Evolutionary conservation across 23 tunicate genomes (phyloP), one percentile per base, ranked within the genome.

Genomic region (Phallusia fumigata): DNA sequence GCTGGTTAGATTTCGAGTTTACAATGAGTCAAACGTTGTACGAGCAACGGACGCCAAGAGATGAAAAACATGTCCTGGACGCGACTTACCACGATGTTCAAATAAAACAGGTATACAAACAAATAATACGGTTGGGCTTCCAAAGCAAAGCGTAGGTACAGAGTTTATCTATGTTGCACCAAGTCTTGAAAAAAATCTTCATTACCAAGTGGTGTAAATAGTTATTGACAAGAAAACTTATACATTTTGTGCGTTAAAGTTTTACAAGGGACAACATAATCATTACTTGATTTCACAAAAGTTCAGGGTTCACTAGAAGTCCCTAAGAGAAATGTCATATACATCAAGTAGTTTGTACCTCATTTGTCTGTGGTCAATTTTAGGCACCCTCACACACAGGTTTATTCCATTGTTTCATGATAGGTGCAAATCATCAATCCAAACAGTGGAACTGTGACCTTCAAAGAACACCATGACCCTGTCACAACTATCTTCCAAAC

Each of bases 1-100:
- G n/a, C n/a, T n/a, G n/a, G n/a, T n/a, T n/a, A n/a, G n/a, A n/a
- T n/a, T n/a, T n/a, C n/a, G n/a, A n/a, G 10, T 10, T 40, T 3
- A 40, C 3, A 21, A 58, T 58, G 69, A 58, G 69, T 58, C 15
- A 24, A 21, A 58, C 69, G 11, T 58, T 58, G 69, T 58, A 6
- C 69, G 69, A 58, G 15, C 69, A 24, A 21, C 64, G 33, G 26
- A 30, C 76, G 49, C 80, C 76, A 21, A 75, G 76, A 45, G 76
- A 79, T 79, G 76, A 75, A 75, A 69, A 83, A 35, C 65, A 51
- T 12, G 73, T 83, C 73, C 75, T 83, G 19, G 76, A 79, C 75
- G 80, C 86, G 24, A 75, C 86, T 16, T 83, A 74, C 78, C 86
- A 83, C 79, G 86, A 83, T 47, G 86, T 83, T 15, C 86, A 83